A percentile compares a stretch with the other conserved stretches of the same genome.
These are phyloP conservation scores for Rhinoptilus africanus DNA, from an alignment of 2,113 vertebrate species.

Conservation along the genomic window DNA sequence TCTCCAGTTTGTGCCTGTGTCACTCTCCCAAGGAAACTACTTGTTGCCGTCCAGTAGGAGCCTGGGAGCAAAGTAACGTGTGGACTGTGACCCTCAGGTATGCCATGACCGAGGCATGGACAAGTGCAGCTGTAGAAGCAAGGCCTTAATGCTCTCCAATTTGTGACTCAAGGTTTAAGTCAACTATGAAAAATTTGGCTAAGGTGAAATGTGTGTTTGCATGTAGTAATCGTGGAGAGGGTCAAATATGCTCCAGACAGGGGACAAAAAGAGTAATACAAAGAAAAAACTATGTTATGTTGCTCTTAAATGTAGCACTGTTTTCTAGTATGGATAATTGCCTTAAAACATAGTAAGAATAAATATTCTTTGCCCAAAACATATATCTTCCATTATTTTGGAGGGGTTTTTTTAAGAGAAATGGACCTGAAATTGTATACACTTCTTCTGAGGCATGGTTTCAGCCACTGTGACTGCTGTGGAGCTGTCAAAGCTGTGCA, in stretches of 20 bases:
- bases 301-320: not conserved
- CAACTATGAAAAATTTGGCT: not conserved
- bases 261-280: not conserved
- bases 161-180: not conserved
- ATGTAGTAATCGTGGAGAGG: not conserved
- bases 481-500: not conserved
- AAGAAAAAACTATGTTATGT: not conserved
- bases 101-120: not conserved
- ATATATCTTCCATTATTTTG: not conserved
- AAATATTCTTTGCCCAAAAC: not conserved
- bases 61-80: fast-evolving
- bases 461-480: not conserved
- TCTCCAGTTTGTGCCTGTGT: not conserved
- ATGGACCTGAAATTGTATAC: not conserved
- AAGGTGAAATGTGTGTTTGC: not conserved
- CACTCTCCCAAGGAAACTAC: not conserved
- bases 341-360: not conserved
- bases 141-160: not conserved
- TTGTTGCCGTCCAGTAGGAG: not conserved
- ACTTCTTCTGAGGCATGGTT: not conserved
- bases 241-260: not conserved
- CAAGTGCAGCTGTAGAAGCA: not conserved
- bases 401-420: not conserved
- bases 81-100: not conserved
- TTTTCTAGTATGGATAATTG: not conserved